Evolutionary conservation across 1,140 invertebrate genomes (phyloP).

Genomic region (Heliothis subflexa): DNA sequence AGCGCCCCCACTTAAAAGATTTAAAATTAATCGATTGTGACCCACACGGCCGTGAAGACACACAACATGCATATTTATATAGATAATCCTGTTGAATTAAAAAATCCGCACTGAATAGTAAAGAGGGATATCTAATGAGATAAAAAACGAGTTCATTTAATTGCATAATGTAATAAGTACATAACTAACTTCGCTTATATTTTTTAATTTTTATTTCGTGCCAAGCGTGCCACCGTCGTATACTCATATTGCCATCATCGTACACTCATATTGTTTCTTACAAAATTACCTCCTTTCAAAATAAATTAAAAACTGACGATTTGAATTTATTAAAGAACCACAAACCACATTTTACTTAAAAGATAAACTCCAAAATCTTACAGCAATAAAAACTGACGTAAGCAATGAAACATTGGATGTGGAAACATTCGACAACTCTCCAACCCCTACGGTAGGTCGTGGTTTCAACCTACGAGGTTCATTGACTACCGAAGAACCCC

Average conservation of each 20-base stretch:
- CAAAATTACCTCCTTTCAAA: not conserved
- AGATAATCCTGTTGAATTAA: constrained; percentile 48
- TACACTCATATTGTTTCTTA: too few species aligned
- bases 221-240: too few species aligned
- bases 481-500: constrained; percentile 70
- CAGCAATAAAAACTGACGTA: constrained; percentile 14
- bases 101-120: constrained; percentile 25
- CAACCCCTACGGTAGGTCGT: constrained; percentile 77
- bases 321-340: not conserved
- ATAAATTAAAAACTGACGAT: not conserved
- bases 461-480: constrained; percentile 73
- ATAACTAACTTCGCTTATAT: not conserved
- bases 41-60: constrained; percentile 50
- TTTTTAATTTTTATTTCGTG: not conserved
- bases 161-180: too few species aligned
- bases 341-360: not conserved
- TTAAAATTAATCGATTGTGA: constrained; percentile 54
- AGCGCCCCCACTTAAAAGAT: constrained; percentile 39
- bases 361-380: not conserved
- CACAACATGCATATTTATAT: constrained; percentile 50
- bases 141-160: too few species aligned
- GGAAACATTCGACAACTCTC: constrained; percentile 56
- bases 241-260: too few species aligned
- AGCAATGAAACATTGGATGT: constrained; percentile 22
- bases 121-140: not conserved